These are phyloP conservation scores for Hoplostethus mediterraneus DNA, from an alignment of 2,797 vertebrate genomes.

Conservation along the genomic window DNA sequence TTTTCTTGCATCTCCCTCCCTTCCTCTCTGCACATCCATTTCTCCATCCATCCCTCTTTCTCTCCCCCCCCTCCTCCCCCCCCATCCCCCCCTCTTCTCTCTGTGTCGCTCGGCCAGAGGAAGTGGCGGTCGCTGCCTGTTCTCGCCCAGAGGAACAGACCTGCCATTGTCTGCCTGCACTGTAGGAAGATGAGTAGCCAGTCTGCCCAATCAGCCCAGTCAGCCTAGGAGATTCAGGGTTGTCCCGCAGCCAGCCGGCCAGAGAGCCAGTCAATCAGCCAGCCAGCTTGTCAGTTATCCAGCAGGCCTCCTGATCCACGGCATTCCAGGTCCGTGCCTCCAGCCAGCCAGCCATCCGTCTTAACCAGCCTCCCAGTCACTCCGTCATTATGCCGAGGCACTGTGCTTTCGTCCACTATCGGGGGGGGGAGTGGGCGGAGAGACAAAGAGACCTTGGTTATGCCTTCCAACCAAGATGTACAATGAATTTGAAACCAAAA, in stretches of 20 bases:
- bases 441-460: slow-evolving; percentile 12
- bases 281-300: slow-evolving; percentile 24
- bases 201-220: slow-evolving; percentile 38
- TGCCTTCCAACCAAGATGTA: slow-evolving; percentile 31
- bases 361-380: neutral
- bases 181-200: slow-evolving; percentile 72
- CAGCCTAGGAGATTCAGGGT: slow-evolving; percentile 57
- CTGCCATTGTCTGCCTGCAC: slow-evolving; percentile 75
- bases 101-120: slow-evolving; percentile 53
- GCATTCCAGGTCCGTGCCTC: neutral
- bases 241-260: slow-evolving; percentile 61
- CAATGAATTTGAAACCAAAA: slow-evolving; percentile 23
- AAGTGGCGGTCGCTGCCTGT: slow-evolving; percentile 63
- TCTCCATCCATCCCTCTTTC: slow-evolving; percentile 50
- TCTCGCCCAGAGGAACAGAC: slow-evolving; percentile 74
- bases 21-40: slow-evolving; percentile 41
- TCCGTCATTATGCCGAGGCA: slow-evolving; percentile 46
- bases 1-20: slow-evolving; percentile 25
- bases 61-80: slow-evolving; percentile 28
- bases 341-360: neutral
- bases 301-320: neutral
- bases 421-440: slow-evolving; percentile 23
- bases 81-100: slow-evolving; percentile 19
- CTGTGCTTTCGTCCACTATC: neutral
- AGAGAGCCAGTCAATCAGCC: slow-evolving; percentile 67